Base-by-base conservation (phyloP, 2,113 vertebrate genomes). In the Spermophilus dauricus region DNA sequence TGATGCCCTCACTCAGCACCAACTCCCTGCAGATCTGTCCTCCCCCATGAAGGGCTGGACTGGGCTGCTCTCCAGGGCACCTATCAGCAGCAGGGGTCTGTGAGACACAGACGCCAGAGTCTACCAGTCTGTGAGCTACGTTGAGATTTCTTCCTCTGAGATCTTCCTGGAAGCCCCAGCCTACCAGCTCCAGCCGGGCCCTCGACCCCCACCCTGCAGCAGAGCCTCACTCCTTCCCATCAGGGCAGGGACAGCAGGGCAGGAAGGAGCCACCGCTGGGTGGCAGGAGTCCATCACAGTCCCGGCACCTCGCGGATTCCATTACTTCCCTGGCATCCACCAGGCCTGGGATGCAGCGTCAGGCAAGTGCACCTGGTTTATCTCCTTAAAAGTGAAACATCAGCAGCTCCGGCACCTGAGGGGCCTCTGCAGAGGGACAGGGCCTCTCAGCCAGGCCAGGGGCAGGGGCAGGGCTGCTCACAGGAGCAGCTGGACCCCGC, bases 261-360 rank as follows among this genome's bases (percentile, higher is more conserved):
- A 20, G 88, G 61, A 26, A 18, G 42, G 37, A 24, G 45, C 30
- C 12, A 22, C 3, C 0, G 6, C 9, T 2, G 20, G 42, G 34
- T 28, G 11, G 6, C 72, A 4, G 95, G 96, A 96, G 51, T 73
- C 89, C 67, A 77, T 82, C 77, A 45, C 22, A 39, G 89, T 95
- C 56, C 37, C 51, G 96, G 92, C 85, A 63, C 90, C 96, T 91
- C 89, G 67, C 51, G 86, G 91, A 93, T 89, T 86, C 81, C 92
- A 77, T 75, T 73, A 80, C 75, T 96, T 78, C 88, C 85, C 97
- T 96, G 94, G 94, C 93, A 56, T 45, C 6, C 39, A 94, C 95
- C 96, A 96, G 90, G 63, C 63, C 86, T 73, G 30, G 85, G 95
- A 85, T 2, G 75, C 84, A 67, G 84, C 87, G 67, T 77, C 65